A percentile compares a stretch with the other conserved stretches of the same genome.
Conservation (phyloP, 1,140 invertebrate genomes). For the Drosophila kurseongensis region DNA sequence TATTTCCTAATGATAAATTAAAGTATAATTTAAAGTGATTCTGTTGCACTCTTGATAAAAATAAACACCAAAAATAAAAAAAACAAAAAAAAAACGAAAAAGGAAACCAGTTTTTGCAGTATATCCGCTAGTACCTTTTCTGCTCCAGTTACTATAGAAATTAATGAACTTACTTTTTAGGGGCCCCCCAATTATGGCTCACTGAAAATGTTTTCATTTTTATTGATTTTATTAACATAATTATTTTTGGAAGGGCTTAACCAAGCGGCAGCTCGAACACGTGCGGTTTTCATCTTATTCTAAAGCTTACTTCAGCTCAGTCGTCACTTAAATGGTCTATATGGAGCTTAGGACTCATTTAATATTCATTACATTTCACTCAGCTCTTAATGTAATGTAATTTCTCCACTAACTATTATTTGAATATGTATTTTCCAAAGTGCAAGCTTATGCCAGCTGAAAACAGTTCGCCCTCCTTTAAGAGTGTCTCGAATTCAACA, state of each 20-base stretch:
- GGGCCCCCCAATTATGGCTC: neutral
- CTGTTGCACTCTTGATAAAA: neutral
- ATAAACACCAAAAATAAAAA: neutral
- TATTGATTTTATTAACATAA: constrained; percentile 20
- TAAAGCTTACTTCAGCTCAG: neutral
- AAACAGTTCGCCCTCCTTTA: constrained; percentile 77
- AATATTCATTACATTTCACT: constrained; percentile 13
- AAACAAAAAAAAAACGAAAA: neutral
- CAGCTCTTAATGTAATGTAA: constrained; percentile 9
- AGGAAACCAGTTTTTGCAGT: constrained; percentile 6
- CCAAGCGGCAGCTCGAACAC: constrained; percentile 2
- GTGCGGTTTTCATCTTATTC: neutral
- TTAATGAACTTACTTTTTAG: constrained; percentile 9
- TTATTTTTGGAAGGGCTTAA: constrained; percentile 23
- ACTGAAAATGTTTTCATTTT: constrained; percentile 3
- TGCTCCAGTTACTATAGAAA: constrained; percentile 10
- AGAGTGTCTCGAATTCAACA: constrained; percentile 76
- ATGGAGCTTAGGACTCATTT: neutral
- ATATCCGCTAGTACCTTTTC: constrained; percentile 11
- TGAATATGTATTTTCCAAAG: constrained; percentile 43
- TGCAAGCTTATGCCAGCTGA: constrained; percentile 77
- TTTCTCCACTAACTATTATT: constrained; percentile 14
- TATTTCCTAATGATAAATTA: too few species aligned
- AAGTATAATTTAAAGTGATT: neutral
- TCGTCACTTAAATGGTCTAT: too few species aligned